Percentiles rank a stretch among this genome's conserved stretches.
Conservation (phyloP, 1,140 invertebrate genomes). For the Cotesia chilonis region DNA sequence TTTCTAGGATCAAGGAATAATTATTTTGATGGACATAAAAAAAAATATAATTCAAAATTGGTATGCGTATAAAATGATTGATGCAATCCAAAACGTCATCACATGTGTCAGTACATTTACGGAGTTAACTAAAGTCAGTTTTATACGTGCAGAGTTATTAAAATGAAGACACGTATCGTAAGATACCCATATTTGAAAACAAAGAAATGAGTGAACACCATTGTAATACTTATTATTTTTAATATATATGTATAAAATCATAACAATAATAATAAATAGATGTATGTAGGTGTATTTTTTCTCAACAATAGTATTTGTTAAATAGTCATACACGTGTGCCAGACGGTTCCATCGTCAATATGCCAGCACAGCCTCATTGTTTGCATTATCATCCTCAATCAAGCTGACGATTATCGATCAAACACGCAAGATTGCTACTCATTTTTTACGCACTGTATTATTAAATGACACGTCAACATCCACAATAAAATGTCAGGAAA, state of each 20-base stretch:
- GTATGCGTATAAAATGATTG: too few species aligned
- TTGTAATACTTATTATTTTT: background rate
- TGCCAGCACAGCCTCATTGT: background rate
- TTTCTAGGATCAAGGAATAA: too few species aligned
- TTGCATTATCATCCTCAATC: slow-evolving; percentile 14
- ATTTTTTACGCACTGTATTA: slow-evolving; percentile 8
- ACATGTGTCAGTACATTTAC: too few species aligned
- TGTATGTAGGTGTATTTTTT: too few species aligned
- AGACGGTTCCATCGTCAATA: background rate
- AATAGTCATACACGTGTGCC: background rate
- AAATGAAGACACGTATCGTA: slow-evolving; percentile 5
- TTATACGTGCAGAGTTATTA: background rate
- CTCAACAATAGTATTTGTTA: too few species aligned
- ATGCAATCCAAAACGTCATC: too few species aligned
- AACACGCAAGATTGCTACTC: slow-evolving; percentile 19
- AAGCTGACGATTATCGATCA: slow-evolving; percentile 22
- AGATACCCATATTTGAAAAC: slow-evolving; percentile 9
- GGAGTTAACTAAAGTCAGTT: background rate
- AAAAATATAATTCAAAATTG: too few species aligned
- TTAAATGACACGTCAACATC: background rate
- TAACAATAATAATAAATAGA: too few species aligned
- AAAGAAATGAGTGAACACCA: slow-evolving; percentile 10
- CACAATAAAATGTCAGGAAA: too few species aligned
- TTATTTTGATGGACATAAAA: too few species aligned
- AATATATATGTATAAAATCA: too few species aligned